These are phyloP conservation scores for Gymnoscopelus braueri DNA, from an alignment of 2,797 vertebrate species.

Conservation along the genomic window DNA sequence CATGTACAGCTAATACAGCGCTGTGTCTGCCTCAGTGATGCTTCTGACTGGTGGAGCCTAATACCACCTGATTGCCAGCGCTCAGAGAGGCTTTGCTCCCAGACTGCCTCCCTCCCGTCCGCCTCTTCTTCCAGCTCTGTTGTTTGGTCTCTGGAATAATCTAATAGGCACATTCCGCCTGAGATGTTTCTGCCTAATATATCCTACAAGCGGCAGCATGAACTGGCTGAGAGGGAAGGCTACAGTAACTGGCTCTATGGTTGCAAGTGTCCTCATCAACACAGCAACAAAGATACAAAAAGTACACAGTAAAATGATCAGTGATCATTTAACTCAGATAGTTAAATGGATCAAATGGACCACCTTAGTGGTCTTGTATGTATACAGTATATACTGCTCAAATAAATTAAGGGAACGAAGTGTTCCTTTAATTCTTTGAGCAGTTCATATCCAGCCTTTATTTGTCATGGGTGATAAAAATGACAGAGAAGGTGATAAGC, in stretches of 20 bases:
- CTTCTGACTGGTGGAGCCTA: slow-evolving; percentile 56
- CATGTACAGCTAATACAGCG: slow-evolving; percentile 63
- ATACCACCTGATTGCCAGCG: slow-evolving; percentile 64
- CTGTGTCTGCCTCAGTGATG: slow-evolving; percentile 54
- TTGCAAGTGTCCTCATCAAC: slow-evolving; percentile 5
- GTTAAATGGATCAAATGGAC: too few species aligned
- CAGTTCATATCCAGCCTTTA: too few species aligned
- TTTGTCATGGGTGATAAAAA: too few species aligned
- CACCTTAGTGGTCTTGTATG: too few species aligned
- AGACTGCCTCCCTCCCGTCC: slow-evolving; percentile 61
- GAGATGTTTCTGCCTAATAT: slow-evolving; percentile 60
- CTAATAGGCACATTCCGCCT: slow-evolving; percentile 72
- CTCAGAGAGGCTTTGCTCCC: slow-evolving; percentile 63
- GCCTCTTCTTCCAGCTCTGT: slow-evolving; percentile 51
- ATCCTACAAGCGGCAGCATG: slow-evolving; percentile 39
- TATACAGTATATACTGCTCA: too few species aligned
- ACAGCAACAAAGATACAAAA: not conserved
- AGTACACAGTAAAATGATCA: not conserved
- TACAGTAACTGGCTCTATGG: not conserved
- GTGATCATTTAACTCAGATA: too few species aligned
- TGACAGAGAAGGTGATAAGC: too few species aligned
- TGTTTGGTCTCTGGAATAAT: slow-evolving; percentile 72
- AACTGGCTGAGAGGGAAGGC: slow-evolving; percentile 32
- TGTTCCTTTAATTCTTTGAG: too few species aligned
- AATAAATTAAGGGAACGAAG: too few species aligned